phyloP scores from a whole-genome alignment of 1,140 invertebrate species.

The Mya arenaria region DNA sequence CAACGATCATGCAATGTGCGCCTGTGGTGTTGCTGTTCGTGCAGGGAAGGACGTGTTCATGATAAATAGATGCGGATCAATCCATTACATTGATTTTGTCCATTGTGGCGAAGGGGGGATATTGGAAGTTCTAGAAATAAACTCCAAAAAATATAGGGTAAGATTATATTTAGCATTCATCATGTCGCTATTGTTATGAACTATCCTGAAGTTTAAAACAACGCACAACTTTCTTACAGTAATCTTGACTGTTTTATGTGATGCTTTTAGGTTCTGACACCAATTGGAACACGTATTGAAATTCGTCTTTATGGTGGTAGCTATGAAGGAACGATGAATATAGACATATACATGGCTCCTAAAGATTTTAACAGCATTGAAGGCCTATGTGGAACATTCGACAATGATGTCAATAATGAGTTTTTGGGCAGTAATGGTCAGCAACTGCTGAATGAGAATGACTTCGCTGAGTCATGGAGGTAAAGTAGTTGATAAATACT shows the following conservation, averaged over 20 bases:
- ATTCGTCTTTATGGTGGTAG: background rate
- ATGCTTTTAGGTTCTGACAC: background rate
- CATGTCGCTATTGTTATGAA: too few species aligned
- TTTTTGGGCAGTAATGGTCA: too few species aligned
- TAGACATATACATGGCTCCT: background rate
- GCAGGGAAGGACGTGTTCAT: conserved; percentile 24
- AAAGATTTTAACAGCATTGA: background rate
- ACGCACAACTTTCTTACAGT: too few species aligned
- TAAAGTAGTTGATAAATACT: too few species aligned
- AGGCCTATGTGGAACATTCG: background rate
- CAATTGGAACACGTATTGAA: background rate
- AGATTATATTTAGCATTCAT: too few species aligned
- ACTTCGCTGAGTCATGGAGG: too few species aligned
- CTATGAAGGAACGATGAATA: background rate
- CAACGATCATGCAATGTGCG: background rate
- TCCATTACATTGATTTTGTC: background rate
- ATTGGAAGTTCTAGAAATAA: conserved; percentile 1
- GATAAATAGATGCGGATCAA: conserved; percentile 4
- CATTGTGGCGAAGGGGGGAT: background rate
- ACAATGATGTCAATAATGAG: background rate
- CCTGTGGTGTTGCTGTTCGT: conserved; percentile 27
- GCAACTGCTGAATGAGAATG: too few species aligned
- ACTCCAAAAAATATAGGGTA: too few species aligned
- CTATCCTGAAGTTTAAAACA: too few species aligned
- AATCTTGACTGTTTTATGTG: too few species aligned